Evolutionary conservation across 1,140 invertebrate genomes (phyloP).

Genomic region (Ips nitidus): DNA sequence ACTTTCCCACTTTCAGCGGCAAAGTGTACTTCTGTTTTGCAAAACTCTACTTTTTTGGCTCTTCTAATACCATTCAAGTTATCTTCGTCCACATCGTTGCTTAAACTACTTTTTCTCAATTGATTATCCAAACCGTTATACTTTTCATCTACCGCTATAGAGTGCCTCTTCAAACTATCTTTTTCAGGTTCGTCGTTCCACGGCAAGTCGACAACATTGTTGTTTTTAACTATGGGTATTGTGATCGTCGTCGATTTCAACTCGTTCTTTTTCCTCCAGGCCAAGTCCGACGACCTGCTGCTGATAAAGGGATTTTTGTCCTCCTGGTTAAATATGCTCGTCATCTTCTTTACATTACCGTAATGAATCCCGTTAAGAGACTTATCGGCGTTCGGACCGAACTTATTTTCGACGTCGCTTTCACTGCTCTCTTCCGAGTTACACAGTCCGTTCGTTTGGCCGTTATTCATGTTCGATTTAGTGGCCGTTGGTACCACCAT

Average conservation of each 20-base stretch:
- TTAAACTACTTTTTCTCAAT: constrained; percentile 42
- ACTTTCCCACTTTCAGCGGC: constrained; percentile 79
- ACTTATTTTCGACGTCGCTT: constrained; percentile 35
- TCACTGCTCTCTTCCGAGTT: constrained; percentile 34
- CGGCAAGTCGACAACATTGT: constrained; percentile 37
- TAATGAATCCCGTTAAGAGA: constrained; percentile 27
- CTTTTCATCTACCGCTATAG: constrained; percentile 60
- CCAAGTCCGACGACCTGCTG: constrained; percentile 7
- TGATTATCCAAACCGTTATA: constrained; percentile 48
- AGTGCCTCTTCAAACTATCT: constrained; percentile 55
- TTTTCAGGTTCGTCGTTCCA: constrained; percentile 45
- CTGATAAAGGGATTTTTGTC: constrained; percentile 19
- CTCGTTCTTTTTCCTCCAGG: constrained; percentile 29
- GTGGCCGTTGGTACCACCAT: constrained; percentile 44
- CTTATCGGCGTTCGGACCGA: constrained; percentile 8
- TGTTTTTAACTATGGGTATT: constrained; percentile 45
- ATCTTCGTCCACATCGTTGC: constrained; percentile 42
- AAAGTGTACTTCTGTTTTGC: constrained; percentile 84
- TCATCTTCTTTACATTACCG: constrained; percentile 41
- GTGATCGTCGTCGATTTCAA: constrained; percentile 46
- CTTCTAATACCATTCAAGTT: constrained; percentile 51
- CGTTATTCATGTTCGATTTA: constrained; percentile 30
- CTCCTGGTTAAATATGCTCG: constrained; percentile 39
- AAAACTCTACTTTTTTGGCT: constrained; percentile 78
- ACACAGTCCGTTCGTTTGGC: constrained; percentile 21